A percentile compares a stretch with the other conserved stretches of the same genome.
Evolutionary conservation across 53 echinoderm and acorn worm species (phyloP).

Genomic region (Arbacia lixula): DNA sequence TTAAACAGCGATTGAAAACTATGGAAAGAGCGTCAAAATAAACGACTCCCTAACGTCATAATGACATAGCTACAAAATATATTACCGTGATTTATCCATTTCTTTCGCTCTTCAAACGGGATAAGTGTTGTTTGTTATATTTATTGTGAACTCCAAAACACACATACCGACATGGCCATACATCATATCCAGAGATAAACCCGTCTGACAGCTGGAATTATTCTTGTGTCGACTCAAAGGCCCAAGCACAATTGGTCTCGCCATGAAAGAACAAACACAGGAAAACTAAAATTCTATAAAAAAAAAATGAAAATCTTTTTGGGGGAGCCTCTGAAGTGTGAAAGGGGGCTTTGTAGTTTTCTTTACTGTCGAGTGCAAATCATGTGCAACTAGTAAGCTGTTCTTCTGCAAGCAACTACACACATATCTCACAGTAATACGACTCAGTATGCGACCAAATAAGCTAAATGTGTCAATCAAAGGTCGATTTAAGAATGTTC

Average conservation of each 20-base stretch:
- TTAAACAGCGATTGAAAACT: too few relatives aligned
- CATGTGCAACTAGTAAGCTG: conserved; percentile 29
- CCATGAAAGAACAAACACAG: not conserved
- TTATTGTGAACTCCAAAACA: not conserved
- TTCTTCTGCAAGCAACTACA: too few relatives aligned
- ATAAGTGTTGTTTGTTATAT: not conserved
- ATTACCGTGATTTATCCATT: not conserved
- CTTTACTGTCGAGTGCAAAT: conserved; percentile 5
- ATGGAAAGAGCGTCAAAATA: too few relatives aligned
- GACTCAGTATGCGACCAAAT: too few relatives aligned
- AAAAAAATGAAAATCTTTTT: too few relatives aligned
- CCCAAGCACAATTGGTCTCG: conserved; percentile 2
- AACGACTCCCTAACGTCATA: too few relatives aligned
- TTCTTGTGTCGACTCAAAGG: not conserved
- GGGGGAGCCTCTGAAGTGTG: too few relatives aligned
- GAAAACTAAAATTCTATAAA: not conserved
- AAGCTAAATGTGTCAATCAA: too few relatives aligned
- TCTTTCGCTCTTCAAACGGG: not conserved
- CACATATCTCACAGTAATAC: too few relatives aligned
- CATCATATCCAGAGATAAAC: conserved; percentile 10
- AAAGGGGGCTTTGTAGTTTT: too few relatives aligned
- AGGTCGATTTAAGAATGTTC: too few relatives aligned
- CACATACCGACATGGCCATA: not conserved
- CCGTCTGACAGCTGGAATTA: conserved; percentile 21
- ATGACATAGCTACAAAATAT: not conserved